Percentiles rank a stretch among this genome's conserved stretches.
Conservation (phyloP, 2,797 vertebrate species). For the Cuculus canorus region DNA sequence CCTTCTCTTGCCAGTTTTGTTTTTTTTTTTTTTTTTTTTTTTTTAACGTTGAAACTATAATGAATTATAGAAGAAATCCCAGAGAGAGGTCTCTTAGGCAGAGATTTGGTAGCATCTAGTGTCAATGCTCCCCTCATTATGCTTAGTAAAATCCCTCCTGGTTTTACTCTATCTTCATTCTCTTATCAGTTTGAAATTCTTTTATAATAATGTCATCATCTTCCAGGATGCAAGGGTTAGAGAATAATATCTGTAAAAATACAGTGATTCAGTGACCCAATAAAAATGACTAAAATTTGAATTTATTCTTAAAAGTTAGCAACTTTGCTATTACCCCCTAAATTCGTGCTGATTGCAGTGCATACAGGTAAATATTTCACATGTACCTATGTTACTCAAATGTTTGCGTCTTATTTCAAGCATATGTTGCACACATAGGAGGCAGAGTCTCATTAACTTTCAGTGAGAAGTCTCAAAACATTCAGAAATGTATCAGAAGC, state of each 20-base stretch:
- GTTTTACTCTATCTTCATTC: neutral
- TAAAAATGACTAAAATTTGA: neutral
- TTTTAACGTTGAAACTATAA: neutral
- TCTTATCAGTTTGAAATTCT: neutral
- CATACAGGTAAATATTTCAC: neutral
- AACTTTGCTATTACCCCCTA: neutral
- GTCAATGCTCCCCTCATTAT: neutral
- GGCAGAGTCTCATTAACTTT: neutral
- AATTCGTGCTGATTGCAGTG: rapidly evolving
- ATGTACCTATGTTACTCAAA: neutral
- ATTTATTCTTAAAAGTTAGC: neutral
- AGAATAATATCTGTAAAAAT: neutral
- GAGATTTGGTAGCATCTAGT: neutral
- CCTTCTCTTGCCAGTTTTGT: neutral
- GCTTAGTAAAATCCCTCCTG: neutral
- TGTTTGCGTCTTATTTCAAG: neutral
- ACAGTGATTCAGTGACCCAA: neutral
- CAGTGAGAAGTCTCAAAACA: neutral
- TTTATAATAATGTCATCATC: neutral
- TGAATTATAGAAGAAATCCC: neutral
- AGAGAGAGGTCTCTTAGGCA: neutral
- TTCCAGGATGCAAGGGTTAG: neutral
- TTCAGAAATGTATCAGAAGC: neutral
- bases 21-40: neutral
- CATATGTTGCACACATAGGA: neutral